phyloP scores from a whole-genome alignment of 2,797 vertebrate genomes.

The Chelon auratus region DNA sequence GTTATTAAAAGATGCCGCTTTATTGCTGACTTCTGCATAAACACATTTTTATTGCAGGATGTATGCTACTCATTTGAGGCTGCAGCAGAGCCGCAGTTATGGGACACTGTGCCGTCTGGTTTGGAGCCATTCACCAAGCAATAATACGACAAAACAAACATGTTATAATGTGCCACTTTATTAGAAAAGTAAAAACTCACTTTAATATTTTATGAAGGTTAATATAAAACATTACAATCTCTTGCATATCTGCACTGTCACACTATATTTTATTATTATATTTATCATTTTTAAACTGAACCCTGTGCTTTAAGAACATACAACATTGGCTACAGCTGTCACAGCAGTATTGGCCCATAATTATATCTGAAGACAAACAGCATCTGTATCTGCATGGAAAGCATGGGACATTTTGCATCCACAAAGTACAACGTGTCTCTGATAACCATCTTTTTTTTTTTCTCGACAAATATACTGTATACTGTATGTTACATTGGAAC shows the following conservation, averaged over 20 bases:
- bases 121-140: slow-evolving; percentile 22
- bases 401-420: slow-evolving; percentile 77
- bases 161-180: slow-evolving; percentile 86
- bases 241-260: slow-evolving; percentile 85
- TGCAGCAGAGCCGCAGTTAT: slow-evolving; percentile 4
- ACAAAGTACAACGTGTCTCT: slow-evolving; percentile 81
- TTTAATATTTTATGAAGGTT: slow-evolving; percentile 87
- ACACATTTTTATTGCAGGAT: slow-evolving; percentile 36
- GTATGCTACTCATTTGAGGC: slow-evolving; percentile 19
- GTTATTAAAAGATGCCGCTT: slow-evolving; percentile 21
- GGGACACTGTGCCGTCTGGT: background rate
- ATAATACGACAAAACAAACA: slow-evolving; percentile 54
- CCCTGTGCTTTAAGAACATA: slow-evolving; percentile 84
- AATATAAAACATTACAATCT: slow-evolving; percentile 90
- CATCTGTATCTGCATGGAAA: slow-evolving; percentile 78
- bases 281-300: slow-evolving; percentile 79
- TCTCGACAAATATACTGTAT: slow-evolving; percentile 80
- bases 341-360: slow-evolving; percentile 81
- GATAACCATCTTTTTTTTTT: slow-evolving; percentile 69
- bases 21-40: slow-evolving; percentile 35
- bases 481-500: slow-evolving; percentile 82
- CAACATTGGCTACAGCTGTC: slow-evolving; percentile 83
- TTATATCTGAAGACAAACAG: slow-evolving; percentile 78
- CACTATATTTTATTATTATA: slow-evolving; percentile 77
- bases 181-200: slow-evolving; percentile 91